Base-by-base conservation (phyloP, 64 coral and sea anemone species). In the Actinia tenebrosa region DNA sequence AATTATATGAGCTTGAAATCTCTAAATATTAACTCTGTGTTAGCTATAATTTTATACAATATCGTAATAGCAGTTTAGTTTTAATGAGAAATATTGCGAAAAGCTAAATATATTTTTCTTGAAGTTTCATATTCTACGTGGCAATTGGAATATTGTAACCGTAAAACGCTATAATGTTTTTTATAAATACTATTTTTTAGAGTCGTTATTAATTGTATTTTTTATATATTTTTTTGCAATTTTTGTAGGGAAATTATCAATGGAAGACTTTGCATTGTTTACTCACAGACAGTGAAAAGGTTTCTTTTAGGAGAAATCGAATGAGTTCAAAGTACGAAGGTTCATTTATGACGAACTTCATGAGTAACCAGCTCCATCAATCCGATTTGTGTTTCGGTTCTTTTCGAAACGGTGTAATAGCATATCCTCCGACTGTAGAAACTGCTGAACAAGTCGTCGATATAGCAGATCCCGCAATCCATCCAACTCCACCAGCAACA, bases 401-500 rank as follows among this genome's bases (percentile, higher is more conserved):
- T 86, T 97, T 97, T 79, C 86, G 87, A 68, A 97, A 97, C 37
- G 94, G 94, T 9, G 86, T 90, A 30, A 97, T 85, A 3, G 94
- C 94, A 71, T 89, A 83, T 71, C 94, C 94, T 59, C 94, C 91
- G 50, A 97, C 94, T 13, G 94, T 92, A 37, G 91, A 88, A 3
- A 97, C 94, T 10, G 91, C 94, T 52, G 84, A 84, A 63, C 66
- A 90, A 0, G 94, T 97, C 14, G 91, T 97, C 22, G 94, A 97
- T 64, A 97, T 64, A 44, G 94, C 94, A 25, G 94, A 92, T 18
- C 94, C 94, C 23, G 94, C 91, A 0, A 97, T 59, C 94, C 91
- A 97, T 30, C 94, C 91, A 90, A 97, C 91, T 85, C 94, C 94
- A 69, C 94, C 94, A 69, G 89, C 91, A 2, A 97, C 94, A 56